A percentile compares a stretch with the other conserved stretches of the same genome.
phyloP scores from a whole-genome alignment of 2,888 invertebrate genomes.

The Podotricha telesiphe region DNA sequence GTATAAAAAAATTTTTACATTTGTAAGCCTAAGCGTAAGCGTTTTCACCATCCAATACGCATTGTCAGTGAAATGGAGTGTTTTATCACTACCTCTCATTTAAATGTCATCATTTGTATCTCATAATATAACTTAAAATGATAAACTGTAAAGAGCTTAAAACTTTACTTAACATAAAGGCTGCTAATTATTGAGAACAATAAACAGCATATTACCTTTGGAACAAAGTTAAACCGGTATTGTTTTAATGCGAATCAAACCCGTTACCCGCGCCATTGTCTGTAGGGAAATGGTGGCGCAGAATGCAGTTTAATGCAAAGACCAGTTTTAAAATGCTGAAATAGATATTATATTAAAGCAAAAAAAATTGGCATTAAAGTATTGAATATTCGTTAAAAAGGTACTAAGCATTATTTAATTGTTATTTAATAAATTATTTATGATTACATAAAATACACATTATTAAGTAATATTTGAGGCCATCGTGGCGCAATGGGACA shows the following conservation, averaged over 20 bases:
- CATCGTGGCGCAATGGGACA: no score
- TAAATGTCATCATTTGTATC: no score
- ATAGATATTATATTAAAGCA: neutral
- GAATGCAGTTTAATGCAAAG: neutral
- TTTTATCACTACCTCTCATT: no score
- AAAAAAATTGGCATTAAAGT: no score
- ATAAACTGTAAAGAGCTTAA: neutral
- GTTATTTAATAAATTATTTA: neutral
- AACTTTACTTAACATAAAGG: neutral
- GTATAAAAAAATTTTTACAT: no score
- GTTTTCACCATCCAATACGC: no score
- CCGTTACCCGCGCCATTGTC: conserved; percentile 18
- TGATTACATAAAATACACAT: no score
- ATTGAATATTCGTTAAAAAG: no score
- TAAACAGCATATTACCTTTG: neutral
- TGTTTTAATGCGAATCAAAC: conserved; percentile 13
- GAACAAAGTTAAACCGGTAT: conserved; percentile 1
- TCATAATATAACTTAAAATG: neutral
- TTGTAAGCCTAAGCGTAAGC: no score
- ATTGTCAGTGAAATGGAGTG: no score
- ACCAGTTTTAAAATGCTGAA: neutral
- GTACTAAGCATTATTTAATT: neutral
- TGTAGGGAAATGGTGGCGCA: conserved; percentile 4
- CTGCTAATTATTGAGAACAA: conserved; percentile 7
- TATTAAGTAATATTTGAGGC: no score